phyloP scores from a whole-genome alignment of 2,888 invertebrate species.

The Onchidella celtica region DNA sequence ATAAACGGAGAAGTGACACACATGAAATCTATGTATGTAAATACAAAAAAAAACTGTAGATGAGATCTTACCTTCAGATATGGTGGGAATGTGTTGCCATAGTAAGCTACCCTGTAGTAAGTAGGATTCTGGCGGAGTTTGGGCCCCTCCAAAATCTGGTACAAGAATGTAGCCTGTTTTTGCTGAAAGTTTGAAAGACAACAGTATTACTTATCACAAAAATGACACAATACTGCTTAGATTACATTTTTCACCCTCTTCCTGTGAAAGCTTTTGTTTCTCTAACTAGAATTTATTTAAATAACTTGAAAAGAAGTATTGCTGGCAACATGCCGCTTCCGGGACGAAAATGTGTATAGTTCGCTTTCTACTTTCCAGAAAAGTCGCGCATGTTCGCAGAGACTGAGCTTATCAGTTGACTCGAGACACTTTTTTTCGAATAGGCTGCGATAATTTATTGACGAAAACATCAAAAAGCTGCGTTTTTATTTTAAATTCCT shows the following conservation, averaged over 20 bases:
- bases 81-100: slow-evolving; percentile 94
- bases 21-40: too few species aligned
- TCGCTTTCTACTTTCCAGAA: slow-evolving; percentile 44
- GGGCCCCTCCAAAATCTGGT: slow-evolving; percentile 88
- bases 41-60: not conserved
- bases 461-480: too few species aligned
- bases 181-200: slow-evolving; percentile 82
- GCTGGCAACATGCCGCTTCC: slow-evolving; percentile 37
- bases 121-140: slow-evolving; percentile 94
- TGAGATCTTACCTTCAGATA: slow-evolving; percentile 76
- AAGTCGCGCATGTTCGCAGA: slow-evolving; percentile 9
- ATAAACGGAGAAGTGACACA: too few species aligned
- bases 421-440: too few species aligned
- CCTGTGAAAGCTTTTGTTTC: too few species aligned
- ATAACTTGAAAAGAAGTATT: too few species aligned
- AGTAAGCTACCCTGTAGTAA: slow-evolving; percentile 97
- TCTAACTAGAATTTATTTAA: too few species aligned
- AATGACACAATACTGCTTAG: too few species aligned
- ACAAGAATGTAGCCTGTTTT: slow-evolving; percentile 93
- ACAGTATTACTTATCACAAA: too few species aligned
- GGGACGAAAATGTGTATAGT: slow-evolving; percentile 7
- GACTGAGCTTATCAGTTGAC: too few species aligned
- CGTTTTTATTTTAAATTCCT: not conserved
- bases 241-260: too few species aligned
- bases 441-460: too few species aligned